Evolutionary conservation across 1,140 invertebrate species (phyloP).

Genomic region (Phenacoccus solenopsis): DNA sequence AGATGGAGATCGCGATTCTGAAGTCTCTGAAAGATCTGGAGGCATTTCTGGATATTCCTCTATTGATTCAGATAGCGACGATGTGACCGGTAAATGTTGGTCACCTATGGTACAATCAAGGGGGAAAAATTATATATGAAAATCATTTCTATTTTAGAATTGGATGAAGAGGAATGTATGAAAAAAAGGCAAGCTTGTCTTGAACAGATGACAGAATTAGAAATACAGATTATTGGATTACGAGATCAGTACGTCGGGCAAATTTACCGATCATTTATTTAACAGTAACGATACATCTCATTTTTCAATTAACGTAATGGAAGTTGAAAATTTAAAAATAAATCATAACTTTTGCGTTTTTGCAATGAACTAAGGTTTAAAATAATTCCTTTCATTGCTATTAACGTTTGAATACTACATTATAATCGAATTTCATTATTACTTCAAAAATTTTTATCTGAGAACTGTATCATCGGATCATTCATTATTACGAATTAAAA

Average conservation of each 20-base stretch:
- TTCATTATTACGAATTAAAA: conserved; percentile 8
- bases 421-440: background rate
- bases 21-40: background rate
- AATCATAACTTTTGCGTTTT: background rate
- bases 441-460: background rate
- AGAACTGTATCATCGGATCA: background rate
- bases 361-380: background rate
- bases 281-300: background rate
- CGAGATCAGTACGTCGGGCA: conserved; percentile 14
- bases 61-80: background rate
- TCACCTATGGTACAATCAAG: no score
- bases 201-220: conserved; percentile 73
- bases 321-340: background rate
- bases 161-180: conserved; percentile 80
- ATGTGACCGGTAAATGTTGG: background rate
- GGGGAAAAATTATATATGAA: no score
- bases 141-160: conserved; percentile 41
- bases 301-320: background rate
- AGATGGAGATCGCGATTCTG: background rate
- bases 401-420: no score
- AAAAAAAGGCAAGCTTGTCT: conserved; percentile 64
- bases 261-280: background rate
- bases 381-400: no score
- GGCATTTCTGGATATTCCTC: background rate
- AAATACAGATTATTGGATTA: conserved; percentile 60